Conservation (phyloP, 2,113 vertebrate genomes). For the Sporophila hypoxantha region DNA sequence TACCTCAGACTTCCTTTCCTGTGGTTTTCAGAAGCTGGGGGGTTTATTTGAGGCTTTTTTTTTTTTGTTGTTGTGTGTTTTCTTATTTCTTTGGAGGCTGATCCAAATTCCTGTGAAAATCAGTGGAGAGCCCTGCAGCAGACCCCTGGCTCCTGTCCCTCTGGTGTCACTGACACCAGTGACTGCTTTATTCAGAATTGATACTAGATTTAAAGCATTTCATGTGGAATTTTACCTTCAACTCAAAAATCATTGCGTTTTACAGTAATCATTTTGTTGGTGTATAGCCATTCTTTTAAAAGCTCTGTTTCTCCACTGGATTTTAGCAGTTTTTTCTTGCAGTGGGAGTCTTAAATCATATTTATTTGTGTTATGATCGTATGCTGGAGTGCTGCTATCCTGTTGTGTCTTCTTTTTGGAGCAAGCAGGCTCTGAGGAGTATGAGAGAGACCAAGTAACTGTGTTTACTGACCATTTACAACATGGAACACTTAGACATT, state of each 20-base stretch:
- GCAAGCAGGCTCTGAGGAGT: not conserved
- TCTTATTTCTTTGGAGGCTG: not conserved
- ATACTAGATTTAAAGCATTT: not conserved
- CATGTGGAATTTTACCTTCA: not conserved
- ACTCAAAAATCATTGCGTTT: not conserved
- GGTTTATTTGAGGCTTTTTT: not conserved
- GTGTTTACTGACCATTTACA: not conserved
- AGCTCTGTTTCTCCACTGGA: not conserved
- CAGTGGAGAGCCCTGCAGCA: not conserved
- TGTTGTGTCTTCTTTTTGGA: not conserved
- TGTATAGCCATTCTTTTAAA: not conserved
- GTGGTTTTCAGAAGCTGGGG: not conserved
- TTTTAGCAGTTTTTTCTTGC: not conserved
- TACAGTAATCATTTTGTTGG: rapidly evolving
- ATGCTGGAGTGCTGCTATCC: not conserved
- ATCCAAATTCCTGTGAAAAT: not conserved
- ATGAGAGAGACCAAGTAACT: not conserved
- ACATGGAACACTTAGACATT: not conserved
- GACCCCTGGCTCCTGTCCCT: not conserved
- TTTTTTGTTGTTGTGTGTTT: rapidly evolving
- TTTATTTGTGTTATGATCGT: not conserved
- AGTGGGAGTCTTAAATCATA: not conserved
- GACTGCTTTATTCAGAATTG: not conserved
- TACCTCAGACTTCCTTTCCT: not conserved
- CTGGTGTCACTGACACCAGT: not conserved